Evolutionary conservation across 2,797 vertebrate genomes (phyloP).

Genomic region (Orientallactaga sibirica): DNA sequence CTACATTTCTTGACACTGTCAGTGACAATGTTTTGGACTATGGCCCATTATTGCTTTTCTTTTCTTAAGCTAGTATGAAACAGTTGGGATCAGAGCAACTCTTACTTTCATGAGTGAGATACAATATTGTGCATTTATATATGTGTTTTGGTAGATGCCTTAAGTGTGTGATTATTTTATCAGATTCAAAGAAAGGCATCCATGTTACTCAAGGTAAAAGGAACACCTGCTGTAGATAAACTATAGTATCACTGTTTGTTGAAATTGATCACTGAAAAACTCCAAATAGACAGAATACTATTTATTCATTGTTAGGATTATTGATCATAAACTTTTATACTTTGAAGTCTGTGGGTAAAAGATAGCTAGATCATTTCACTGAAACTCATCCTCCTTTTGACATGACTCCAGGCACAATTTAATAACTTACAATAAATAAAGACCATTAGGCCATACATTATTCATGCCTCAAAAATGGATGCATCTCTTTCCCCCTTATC

Average conservation of each 20-base stretch:
- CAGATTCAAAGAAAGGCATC: constrained; percentile 18
- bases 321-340: constrained; percentile 8
- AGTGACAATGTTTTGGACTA: neutral
- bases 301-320: neutral
- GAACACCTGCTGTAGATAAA: neutral
- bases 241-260: neutral
- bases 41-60: neutral
- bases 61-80: constrained; percentile 22
- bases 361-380: neutral
- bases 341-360: neutral
- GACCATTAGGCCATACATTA: neutral
- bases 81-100: neutral
- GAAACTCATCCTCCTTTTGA: neutral
- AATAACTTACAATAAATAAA: neutral
- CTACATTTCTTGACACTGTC: constrained; percentile 3
- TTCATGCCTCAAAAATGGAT: constrained; percentile 19
- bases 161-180: neutral
- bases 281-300: neutral
- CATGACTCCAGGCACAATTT: neutral
- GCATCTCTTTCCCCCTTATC: neutral
- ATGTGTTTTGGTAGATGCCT: too few relatives aligned
- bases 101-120: neutral
- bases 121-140: too few relatives aligned
- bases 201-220: neutral
- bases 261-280: neutral